Conservation (phyloP, 2,797 vertebrate genomes). For the Adelosebastes latens region DNA sequence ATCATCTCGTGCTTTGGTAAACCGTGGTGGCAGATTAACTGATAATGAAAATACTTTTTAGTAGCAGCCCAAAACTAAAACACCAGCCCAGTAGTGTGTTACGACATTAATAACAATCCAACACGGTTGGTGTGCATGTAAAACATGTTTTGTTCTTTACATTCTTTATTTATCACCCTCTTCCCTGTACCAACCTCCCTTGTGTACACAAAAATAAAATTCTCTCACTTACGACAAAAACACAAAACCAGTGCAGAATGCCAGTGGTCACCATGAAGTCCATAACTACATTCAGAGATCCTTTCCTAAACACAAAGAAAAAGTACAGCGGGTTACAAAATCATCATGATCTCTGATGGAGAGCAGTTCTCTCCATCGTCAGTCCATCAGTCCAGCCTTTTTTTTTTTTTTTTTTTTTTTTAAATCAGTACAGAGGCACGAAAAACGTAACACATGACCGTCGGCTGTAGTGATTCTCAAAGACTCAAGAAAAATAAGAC, state of each 20-base stretch:
- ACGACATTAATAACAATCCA: background rate
- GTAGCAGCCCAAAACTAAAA: background rate
- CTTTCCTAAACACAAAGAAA: constrained; percentile 54
- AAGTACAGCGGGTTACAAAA: constrained; percentile 37
- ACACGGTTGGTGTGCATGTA: background rate
- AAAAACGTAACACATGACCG: background rate
- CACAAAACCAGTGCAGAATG: constrained; percentile 76
- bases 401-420: background rate
- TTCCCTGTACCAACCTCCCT: constrained; percentile 62
- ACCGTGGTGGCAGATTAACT: background rate
- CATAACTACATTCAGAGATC: constrained; percentile 81
- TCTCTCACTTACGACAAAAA: constrained; percentile 67
- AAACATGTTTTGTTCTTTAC: constrained; percentile 53
- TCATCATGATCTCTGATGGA: background rate
- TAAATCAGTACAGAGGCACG: constrained; percentile 1
- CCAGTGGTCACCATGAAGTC: constrained; percentile 69
- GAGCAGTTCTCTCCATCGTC: background rate
- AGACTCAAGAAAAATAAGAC: background rate
- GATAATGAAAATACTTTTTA: background rate
- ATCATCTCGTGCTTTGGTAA: background rate
- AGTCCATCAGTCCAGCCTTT: constrained; percentile 16
- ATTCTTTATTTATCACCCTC: constrained; percentile 82
- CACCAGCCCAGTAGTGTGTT: background rate
- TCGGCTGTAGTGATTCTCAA: constrained; percentile 8
- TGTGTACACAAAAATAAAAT: constrained; percentile 78